Base-by-base conservation (phyloP, 2,797 vertebrate species). In the Leptoclinus maculatus region DNA sequence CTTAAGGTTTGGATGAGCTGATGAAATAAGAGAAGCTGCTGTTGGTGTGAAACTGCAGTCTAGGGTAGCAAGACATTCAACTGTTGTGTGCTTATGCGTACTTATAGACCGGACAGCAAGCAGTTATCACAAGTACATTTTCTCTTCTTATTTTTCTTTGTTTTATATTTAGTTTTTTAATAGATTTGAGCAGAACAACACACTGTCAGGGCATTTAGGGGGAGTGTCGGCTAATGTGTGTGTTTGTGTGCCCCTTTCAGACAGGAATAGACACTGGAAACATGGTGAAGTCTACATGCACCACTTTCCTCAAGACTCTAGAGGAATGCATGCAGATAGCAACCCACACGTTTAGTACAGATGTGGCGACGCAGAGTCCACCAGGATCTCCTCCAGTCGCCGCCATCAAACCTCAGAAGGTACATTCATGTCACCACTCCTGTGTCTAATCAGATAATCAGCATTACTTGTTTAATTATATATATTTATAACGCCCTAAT, bases 271-370 rank as follows among this genome's bases (percentile, higher is more conserved):
- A 97, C 75, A 94, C 96, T 84, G 97, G 97, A 83, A 94, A 95
- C 85, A 93, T 99, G 89, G 95, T 99, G 87, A 98, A 97, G 89
- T 97, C 98, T 16, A 99, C 98, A 11, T 99, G 98, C 89, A 96
- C 95, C 62, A 99, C 98, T 38, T 99, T 99, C 78, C 94, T 99
- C 80, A 98, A 97, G 93, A 99, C 98, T 23, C 93, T 99, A 83
- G 98, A 99, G 87, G 98, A 99, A 87, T 99, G 98, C 91, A 99
- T 99, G 98, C 96, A 97, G 92, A 98, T 99, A 74, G 98, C 98
- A 83, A 97, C 97, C 71, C 94, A 89, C 58, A 96, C 97, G 76
- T 99, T 99, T 83, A 96, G 91, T 70, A 92, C 97, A 1, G 96
- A 98, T 53, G 88, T 96, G 62, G 7, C 96, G 57, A 94, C 93